phyloP scores from a whole-genome alignment of 1,140 invertebrate genomes.

The Cydia amplana region DNA sequence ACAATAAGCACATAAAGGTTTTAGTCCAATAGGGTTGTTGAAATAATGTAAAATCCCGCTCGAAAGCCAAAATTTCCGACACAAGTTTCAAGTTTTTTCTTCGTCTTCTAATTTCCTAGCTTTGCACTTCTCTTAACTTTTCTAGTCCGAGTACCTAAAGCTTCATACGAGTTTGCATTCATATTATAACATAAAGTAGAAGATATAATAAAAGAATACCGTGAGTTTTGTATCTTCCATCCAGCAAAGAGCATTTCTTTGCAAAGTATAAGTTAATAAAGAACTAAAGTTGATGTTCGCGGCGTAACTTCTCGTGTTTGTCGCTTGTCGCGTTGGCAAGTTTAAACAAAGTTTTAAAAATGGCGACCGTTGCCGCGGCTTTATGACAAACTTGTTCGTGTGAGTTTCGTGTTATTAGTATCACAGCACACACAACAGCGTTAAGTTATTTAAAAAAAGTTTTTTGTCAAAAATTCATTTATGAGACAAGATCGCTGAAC shows the following conservation, averaged over 20 bases:
- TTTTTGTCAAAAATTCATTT: no score
- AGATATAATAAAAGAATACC: background rate
- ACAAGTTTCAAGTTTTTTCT: no score
- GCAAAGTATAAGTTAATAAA: conserved; percentile 8
- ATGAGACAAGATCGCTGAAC: no score
- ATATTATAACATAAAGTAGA: background rate
- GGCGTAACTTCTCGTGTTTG: background rate
- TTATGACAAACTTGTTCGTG: background rate
- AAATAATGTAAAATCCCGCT: no score
- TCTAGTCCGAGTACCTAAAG: no score
- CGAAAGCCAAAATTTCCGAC: no score
- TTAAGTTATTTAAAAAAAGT: no score
- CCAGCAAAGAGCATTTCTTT: conserved; percentile 12
- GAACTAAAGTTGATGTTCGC: conserved; percentile 13
- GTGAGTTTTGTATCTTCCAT: conserved; percentile 3
- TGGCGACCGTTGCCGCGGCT: background rate
- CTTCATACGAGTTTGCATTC: background rate
- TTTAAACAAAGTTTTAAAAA: conserved; percentile 2
- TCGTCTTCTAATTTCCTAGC: no score
- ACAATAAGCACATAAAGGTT: no score
- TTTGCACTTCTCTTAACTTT: no score
- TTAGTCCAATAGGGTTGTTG: no score
- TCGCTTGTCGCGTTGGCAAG: conserved; percentile 1
- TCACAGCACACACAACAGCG: no score
- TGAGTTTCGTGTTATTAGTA: background rate